These are phyloP conservation scores for Folsomia manolachei DNA, from an alignment of 2,888 invertebrate species.

Conservation along the genomic window DNA sequence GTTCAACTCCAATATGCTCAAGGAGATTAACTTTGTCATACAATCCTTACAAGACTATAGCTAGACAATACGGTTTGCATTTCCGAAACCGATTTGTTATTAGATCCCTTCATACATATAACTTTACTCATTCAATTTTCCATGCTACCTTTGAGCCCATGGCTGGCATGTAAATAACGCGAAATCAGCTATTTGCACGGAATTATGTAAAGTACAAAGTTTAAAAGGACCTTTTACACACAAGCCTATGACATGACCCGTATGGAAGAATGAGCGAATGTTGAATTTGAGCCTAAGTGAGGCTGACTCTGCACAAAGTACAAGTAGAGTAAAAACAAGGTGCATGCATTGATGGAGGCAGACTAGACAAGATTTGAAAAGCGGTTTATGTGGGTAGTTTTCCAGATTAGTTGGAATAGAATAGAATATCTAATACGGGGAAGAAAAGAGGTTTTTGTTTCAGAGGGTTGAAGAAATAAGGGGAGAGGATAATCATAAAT, in stretches of 20 bases:
- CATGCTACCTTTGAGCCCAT: too few relatives aligned
- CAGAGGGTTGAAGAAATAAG: neutral
- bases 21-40: too few relatives aligned
- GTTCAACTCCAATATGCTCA: too few relatives aligned
- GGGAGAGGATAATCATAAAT: slow-evolving; percentile 22
- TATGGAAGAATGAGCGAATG: too few relatives aligned
- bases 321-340: neutral
- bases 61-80: too few relatives aligned
- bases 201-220: neutral
- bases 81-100: too few relatives aligned
- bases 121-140: too few relatives aligned
- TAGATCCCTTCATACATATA: too few relatives aligned
- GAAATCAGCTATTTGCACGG: neutral
- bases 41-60: too few relatives aligned
- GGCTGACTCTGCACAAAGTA: neutral
- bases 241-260: neutral
- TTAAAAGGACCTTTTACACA: neutral
- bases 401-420: slow-evolving; percentile 3
- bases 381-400: slow-evolving; percentile 8
- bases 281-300: too few relatives aligned
- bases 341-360: too few relatives aligned
- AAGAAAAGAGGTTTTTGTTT: neutral
- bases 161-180: too few relatives aligned
- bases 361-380: slow-evolving; percentile 1
- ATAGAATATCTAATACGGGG: neutral